Conservation (phyloP, 2,888 invertebrate genomes). For the Ischnus inquisitorius region DNA sequence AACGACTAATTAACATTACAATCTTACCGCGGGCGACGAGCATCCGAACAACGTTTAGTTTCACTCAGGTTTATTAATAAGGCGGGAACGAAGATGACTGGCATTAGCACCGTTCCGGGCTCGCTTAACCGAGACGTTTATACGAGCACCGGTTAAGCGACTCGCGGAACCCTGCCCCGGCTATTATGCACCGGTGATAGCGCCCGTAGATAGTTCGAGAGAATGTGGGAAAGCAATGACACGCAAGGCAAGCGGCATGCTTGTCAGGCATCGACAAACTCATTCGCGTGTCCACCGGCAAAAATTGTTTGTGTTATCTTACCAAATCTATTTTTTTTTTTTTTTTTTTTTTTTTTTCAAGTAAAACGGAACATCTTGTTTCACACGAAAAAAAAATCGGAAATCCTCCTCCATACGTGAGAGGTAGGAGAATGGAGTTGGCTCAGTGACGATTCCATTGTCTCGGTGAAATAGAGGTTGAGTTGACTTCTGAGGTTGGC, state of each 20-base stretch:
- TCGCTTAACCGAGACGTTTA: constrained; percentile 63
- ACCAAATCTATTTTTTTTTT: not conserved
- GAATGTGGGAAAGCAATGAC: not conserved
- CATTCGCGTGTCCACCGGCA: not conserved
- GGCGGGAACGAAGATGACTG: constrained; percentile 63
- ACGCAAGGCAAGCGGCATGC: not conserved
- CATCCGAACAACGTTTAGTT: constrained; percentile 62
- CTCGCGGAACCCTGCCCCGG: constrained; percentile 13
- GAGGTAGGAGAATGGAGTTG: no score
- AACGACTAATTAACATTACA: constrained; percentile 51
- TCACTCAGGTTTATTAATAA: constrained; percentile 70
- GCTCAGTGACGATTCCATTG: no score
- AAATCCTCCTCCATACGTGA: no score
- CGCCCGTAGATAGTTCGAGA: not conserved
- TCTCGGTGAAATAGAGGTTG: no score
- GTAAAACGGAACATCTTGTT: not conserved
- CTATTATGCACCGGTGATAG: not conserved
- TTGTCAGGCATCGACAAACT: not conserved
- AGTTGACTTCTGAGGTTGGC: no score
- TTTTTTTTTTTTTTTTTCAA: no score
- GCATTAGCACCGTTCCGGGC: constrained; percentile 62
- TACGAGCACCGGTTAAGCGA: constrained; percentile 40
- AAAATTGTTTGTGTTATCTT: not conserved
- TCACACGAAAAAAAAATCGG: no score
- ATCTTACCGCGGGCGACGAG: constrained; percentile 45